Conservation (phyloP, 2,797 vertebrate genomes). For the Microctenopoma steveboyesi region DNA sequence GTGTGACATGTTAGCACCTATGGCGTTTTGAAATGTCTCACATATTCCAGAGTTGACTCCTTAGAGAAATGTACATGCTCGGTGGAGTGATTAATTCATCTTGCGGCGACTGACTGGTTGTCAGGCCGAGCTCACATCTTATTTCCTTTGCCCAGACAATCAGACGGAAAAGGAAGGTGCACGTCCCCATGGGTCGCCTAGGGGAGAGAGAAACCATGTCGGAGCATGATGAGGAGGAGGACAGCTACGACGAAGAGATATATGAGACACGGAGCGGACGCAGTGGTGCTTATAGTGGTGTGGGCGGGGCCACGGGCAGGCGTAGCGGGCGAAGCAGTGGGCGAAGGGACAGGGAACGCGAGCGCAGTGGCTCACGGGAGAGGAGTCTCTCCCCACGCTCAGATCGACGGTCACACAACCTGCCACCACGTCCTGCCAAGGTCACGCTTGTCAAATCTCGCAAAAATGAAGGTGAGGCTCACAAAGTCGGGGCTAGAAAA, state of each 20-base stretch:
- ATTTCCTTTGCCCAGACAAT: slow-evolving; percentile 87
- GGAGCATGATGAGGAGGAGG: slow-evolving; percentile 94
- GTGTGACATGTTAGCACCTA: neutral
- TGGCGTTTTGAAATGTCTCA: slow-evolving; percentile 1
- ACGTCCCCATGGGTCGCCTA: slow-evolving; percentile 90
- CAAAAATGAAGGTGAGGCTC: slow-evolving; percentile 96
- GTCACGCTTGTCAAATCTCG: slow-evolving; percentile 97
- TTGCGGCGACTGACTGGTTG: slow-evolving; percentile 13
- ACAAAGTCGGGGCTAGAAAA: slow-evolving; percentile 67
- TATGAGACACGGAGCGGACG: slow-evolving; percentile 88
- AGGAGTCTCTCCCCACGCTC: slow-evolving; percentile 93
- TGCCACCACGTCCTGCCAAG: slow-evolving; percentile 93
- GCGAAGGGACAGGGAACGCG: slow-evolving; percentile 81
- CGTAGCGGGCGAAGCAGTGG: slow-evolving; percentile 82
- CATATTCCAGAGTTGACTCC: neutral
- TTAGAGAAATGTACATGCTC: neutral
- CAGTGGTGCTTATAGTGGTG: slow-evolving; percentile 82
- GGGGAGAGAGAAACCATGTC: slow-evolving; percentile 93
- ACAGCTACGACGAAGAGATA: slow-evolving; percentile 96
- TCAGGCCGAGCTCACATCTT: slow-evolving; percentile 22
- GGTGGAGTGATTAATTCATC: slow-evolving; percentile 17
- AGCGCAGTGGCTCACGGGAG: slow-evolving; percentile 93
- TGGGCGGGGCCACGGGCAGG: slow-evolving; percentile 86
- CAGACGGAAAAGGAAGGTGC: slow-evolving; percentile 95
- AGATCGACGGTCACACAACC: slow-evolving; percentile 91